A percentile compares a stretch with the other conserved stretches of the same genome.
Evolutionary conservation across 35 echinoderm and acorn worm genomes (phyloP).

Genomic region (Anneissia japonica): DNA sequence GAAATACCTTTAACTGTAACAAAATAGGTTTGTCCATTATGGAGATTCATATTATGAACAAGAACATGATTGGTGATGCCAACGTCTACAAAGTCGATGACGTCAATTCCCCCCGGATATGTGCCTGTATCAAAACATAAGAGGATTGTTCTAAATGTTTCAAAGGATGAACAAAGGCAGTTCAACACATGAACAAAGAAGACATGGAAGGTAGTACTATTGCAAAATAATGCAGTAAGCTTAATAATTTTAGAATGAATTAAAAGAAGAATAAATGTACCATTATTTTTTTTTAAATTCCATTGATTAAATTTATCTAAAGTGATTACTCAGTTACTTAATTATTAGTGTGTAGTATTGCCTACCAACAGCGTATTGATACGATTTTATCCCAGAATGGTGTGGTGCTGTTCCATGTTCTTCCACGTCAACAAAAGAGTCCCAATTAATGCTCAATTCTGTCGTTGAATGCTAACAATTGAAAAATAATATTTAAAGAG

Average conservation of each 20-base stretch:
- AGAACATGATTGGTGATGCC: neutral
- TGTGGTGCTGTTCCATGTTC: slow-evolving; percentile 26
- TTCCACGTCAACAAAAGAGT: slow-evolving; percentile 43
- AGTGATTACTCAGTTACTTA: too few species aligned
- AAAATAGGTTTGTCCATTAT: neutral
- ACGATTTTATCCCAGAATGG: slow-evolving; percentile 29
- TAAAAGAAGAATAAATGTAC: too few species aligned
- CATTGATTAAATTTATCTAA: too few species aligned
- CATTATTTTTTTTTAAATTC: too few species aligned
- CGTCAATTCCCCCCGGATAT: neutral
- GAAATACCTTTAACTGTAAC: neutral
- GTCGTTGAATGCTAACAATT: slow-evolving; percentile 12
- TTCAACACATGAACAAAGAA: too few species aligned
- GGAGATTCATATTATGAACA: neutral
- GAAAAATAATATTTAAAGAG: neutral
- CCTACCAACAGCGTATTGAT: slow-evolving; percentile 36
- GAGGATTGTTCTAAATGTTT: neutral
- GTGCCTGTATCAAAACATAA: neutral
- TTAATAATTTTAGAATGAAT: too few species aligned
- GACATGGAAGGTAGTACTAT: too few species aligned
- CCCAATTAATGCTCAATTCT: slow-evolving; percentile 21
- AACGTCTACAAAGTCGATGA: neutral
- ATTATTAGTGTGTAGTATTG: too few species aligned
- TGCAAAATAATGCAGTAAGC: too few species aligned
- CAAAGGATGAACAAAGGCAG: too few species aligned